Evolutionary conservation across 64 coral and sea anemone species (phyloP).

Genomic region (Dendronephthya gigantea): DNA sequence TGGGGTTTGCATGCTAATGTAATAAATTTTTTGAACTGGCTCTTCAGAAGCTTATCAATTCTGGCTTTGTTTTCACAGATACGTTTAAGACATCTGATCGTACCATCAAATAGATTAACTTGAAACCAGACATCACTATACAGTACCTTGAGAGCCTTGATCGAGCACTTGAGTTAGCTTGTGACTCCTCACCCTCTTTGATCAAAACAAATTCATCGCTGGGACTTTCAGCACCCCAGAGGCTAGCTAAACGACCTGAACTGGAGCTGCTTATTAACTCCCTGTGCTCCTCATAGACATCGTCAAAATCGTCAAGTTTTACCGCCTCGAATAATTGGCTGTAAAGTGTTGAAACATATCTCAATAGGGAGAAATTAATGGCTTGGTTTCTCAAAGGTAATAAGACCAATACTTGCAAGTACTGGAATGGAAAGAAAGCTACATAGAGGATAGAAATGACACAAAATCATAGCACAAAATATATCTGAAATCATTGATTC

Average conservation of each 20-base stretch:
- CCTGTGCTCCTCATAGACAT: not conserved
- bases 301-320: not conserved
- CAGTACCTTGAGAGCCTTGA: not conserved
- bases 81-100: too few species aligned
- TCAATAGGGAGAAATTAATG: not conserved
- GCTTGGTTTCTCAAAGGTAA: not conserved
- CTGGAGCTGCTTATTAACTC: not conserved
- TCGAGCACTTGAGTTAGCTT: not conserved
- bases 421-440: too few species aligned
- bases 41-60: too few species aligned
- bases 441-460: too few species aligned
- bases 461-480: too few species aligned
- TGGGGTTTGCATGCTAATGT: too few species aligned
- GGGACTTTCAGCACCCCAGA: not conserved
- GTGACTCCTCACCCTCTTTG: not conserved
- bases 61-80: too few species aligned
- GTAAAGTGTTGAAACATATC: not conserved
- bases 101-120: too few species aligned
- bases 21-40: too few species aligned
- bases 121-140: too few species aligned
- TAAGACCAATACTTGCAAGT: not conserved
- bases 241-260: not conserved
- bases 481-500: too few species aligned
- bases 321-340: not conserved
- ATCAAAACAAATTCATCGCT: not conserved